A percentile compares a stretch with the other conserved stretches of the same genome.
phyloP scores from a whole-genome alignment of 2,113 vertebrate genomes.

The Mormoops blainvillei region DNA sequence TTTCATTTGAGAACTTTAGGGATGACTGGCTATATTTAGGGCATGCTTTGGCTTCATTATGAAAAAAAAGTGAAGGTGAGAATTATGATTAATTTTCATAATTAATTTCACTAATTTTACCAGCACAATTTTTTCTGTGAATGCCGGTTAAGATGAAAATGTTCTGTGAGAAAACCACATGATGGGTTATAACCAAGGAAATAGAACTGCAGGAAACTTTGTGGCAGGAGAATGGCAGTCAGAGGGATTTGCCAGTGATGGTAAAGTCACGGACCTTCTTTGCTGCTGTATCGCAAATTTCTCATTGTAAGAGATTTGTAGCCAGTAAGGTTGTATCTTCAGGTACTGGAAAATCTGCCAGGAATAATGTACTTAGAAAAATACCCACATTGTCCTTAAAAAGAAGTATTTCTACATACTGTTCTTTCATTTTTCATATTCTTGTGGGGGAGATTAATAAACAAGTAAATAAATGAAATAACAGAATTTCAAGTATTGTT shows the following conservation, averaged over 20 bases:
- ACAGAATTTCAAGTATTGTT: not conserved
- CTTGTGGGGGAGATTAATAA: not conserved
- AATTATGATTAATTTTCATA: not conserved
- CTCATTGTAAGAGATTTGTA: not conserved
- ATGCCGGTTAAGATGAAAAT: conserved; percentile 15
- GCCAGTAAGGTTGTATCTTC: not conserved
- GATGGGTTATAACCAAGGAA: not conserved
- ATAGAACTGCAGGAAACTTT: not conserved
- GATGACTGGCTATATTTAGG: not conserved
- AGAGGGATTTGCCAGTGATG: not conserved
- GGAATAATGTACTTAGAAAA: not conserved
- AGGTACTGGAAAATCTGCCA: not conserved
- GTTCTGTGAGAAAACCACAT: not conserved
- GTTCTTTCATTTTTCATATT: not conserved
- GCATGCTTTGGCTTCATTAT: not conserved
- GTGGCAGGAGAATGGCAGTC: not conserved
- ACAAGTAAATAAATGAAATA: not conserved
- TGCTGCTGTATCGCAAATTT: not conserved
- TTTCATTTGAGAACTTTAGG: conserved; percentile 5
- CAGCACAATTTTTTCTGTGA: not conserved
- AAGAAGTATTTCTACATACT: not conserved
- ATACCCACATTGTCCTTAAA: not conserved
- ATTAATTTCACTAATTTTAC: conserved; percentile 29
- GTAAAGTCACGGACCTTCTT: not conserved
- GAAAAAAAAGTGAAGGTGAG: not conserved